A percentile compares a stretch with the other conserved stretches of the same genome.
Evolutionary conservation across 1,140 invertebrate species (phyloP).

Genomic region (Achroia grisella): DNA sequence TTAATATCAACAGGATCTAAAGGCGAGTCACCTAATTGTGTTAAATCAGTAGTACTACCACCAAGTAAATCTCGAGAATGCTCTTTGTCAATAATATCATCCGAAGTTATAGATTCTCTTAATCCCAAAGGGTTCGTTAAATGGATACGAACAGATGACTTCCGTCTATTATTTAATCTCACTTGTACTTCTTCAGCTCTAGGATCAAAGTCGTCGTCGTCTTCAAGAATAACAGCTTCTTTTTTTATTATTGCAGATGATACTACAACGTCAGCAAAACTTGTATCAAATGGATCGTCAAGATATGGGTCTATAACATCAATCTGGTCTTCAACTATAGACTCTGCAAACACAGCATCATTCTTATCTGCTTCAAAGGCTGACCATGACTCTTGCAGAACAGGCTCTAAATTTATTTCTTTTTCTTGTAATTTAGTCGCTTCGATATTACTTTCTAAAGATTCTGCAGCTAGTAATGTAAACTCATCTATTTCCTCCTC

Average conservation of each 20-base stretch:
- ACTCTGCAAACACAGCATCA: slow-evolving; percentile 87
- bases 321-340: slow-evolving; percentile 76
- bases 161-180: slow-evolving; percentile 62
- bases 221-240: slow-evolving; percentile 73
- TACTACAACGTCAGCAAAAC: slow-evolving; percentile 85
- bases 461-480: slow-evolving; percentile 82
- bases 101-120: slow-evolving; percentile 69
- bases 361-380: slow-evolving; percentile 85
- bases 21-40: slow-evolving; percentile 79
- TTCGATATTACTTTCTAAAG: slow-evolving; percentile 74
- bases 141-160: slow-evolving; percentile 76
- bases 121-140: slow-evolving; percentile 71
- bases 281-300: slow-evolving; percentile 89
- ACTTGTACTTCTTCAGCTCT: slow-evolving; percentile 75
- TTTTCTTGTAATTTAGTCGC: slow-evolving; percentile 47
- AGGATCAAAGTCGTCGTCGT: slow-evolving; percentile 81
- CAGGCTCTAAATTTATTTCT: slow-evolving; percentile 54
- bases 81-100: slow-evolving; percentile 53
- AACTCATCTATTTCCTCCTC: slow-evolving; percentile 83
- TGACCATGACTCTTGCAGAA: slow-evolving; percentile 74
- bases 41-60: slow-evolving; percentile 86
- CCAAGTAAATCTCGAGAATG: slow-evolving; percentile 79
- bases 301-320: slow-evolving; percentile 56
- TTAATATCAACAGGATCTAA: slow-evolving; percentile 77
- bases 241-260: slow-evolving; percentile 75